Percentiles rank a stretch among this genome's conserved stretches.
phyloP scores from a whole-genome alignment of 2,888 invertebrate genomes.

The Eretmocerus hayati region DNA sequence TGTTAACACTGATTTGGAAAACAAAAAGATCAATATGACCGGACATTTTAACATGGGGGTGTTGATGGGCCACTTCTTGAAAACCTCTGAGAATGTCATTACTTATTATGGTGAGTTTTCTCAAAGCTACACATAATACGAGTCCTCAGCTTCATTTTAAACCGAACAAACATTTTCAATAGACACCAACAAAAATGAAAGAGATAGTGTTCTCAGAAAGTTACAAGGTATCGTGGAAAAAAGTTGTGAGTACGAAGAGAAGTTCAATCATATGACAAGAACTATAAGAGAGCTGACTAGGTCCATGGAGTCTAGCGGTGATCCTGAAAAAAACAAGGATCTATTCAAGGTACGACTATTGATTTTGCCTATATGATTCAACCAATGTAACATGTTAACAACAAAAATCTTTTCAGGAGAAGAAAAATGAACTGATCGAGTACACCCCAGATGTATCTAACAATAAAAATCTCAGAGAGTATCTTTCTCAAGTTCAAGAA shows the following conservation, averaged over 20 bases:
- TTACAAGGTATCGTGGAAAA: slow-evolving; percentile 26
- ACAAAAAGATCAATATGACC: too few relatives aligned
- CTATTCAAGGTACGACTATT: slow-evolving; percentile 5
- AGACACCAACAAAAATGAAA: slow-evolving; percentile 19
- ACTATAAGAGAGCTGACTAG: slow-evolving; percentile 8
- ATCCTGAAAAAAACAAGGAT: slow-evolving; percentile 2
- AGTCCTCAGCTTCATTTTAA: slow-evolving; percentile 9
- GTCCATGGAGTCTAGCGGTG: background rate
- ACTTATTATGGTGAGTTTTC: slow-evolving; percentile 30
- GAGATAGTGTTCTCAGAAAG: slow-evolving; percentile 23
- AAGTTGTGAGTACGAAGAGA: slow-evolving; percentile 24
- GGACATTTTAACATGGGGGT: background rate
- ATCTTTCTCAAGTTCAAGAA: slow-evolving; percentile 22
- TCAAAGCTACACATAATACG: background rate
- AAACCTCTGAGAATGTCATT: slow-evolving; percentile 33
- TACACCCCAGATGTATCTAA: slow-evolving; percentile 20
- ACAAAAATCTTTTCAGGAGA: slow-evolving; percentile 25
- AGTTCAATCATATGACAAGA: slow-evolving; percentile 16
- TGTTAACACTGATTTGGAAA: too few relatives aligned
- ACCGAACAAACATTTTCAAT: background rate
- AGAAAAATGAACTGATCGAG: slow-evolving; percentile 18
- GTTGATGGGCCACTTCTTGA: slow-evolving; percentile 27
- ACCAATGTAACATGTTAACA: background rate
- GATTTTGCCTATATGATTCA: background rate
- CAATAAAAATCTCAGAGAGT: slow-evolving; percentile 23